Evolutionary conservation across 2,113 vertebrate species (phyloP).

Genomic region (Ramphastos sulfuratus): DNA sequence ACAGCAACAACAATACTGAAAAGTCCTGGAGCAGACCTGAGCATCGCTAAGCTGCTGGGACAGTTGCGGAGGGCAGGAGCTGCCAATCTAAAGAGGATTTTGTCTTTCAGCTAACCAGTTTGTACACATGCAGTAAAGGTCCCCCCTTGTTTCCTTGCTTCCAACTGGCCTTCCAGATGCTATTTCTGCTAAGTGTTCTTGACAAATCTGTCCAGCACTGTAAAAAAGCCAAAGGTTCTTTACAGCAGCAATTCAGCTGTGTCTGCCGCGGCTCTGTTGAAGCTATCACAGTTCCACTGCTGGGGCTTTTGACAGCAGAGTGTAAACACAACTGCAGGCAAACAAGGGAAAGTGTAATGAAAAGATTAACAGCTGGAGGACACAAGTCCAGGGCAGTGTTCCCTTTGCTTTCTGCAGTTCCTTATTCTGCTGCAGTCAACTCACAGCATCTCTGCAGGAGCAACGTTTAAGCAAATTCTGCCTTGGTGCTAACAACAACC

Average conservation of each 20-base stretch:
- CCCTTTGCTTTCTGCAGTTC: not conserved
- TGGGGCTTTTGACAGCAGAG: not conserved
- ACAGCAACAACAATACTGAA: not conserved
- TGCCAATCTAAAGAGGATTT: constrained; percentile 12
- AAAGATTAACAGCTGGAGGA: not conserved
- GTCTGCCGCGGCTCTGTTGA: not conserved
- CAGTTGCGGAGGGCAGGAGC: not conserved
- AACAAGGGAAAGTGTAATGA: not conserved
- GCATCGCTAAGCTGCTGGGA: not conserved
- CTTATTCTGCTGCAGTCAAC: not conserved
- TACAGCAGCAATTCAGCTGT: not conserved
- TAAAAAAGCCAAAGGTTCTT: constrained; percentile 63
- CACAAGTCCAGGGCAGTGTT: fast-evolving
- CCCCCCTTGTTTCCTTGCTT: not conserved
- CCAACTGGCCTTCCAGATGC: constrained; percentile 68
- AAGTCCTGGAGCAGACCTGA: not conserved
- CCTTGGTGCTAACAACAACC: not conserved
- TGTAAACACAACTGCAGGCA: constrained; percentile 17
- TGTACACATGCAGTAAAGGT: not conserved
- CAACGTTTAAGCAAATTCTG: fast-evolving
- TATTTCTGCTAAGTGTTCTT: constrained; percentile 38
- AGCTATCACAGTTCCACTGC: not conserved
- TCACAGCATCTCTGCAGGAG: not conserved
- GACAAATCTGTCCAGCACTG: constrained; percentile 50
- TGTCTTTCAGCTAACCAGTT: constrained; percentile 28